Conservation (phyloP, 2,888 invertebrate genomes). For the Actias luna region DNA sequence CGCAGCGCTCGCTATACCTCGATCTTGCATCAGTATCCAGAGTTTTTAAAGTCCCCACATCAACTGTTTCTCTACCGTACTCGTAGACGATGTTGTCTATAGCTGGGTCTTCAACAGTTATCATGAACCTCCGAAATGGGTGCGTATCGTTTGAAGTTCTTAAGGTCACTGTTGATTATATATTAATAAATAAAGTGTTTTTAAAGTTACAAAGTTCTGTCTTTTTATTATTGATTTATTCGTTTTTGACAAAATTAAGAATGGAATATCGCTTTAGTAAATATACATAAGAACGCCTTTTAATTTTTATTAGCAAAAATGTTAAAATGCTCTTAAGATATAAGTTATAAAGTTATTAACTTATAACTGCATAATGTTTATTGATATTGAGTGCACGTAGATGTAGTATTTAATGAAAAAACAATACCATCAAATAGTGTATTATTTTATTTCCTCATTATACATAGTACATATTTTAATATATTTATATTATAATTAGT, state of each 20-base stretch:
- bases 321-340: background rate
- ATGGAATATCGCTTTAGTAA: background rate
- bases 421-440: too few species aligned
- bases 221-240: background rate
- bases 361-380: too few species aligned
- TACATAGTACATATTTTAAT: too few species aligned
- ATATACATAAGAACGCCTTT: background rate
- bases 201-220: background rate
- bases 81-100: slow-evolving; percentile 51
- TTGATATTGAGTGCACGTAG: too few species aligned
- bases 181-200: background rate
- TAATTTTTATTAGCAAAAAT: background rate
- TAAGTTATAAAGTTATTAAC: too few species aligned
- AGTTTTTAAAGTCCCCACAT: slow-evolving; percentile 67
- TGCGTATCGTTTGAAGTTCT: slow-evolving; percentile 39
- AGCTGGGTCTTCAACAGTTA: slow-evolving; percentile 68
- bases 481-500: too few species aligned
- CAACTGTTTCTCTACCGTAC: slow-evolving; percentile 38
- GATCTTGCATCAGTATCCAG: slow-evolving; percentile 52
- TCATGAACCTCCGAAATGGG: slow-evolving; percentile 71
- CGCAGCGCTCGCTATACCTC: slow-evolving; percentile 64
- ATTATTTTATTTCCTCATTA: too few species aligned
- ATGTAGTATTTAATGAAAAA: too few species aligned
- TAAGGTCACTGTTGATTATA: slow-evolving; percentile 50
- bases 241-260: too few species aligned